phyloP scores from a whole-genome alignment of 2,113 vertebrate genomes.

The Rhinoderma darwinii region DNA sequence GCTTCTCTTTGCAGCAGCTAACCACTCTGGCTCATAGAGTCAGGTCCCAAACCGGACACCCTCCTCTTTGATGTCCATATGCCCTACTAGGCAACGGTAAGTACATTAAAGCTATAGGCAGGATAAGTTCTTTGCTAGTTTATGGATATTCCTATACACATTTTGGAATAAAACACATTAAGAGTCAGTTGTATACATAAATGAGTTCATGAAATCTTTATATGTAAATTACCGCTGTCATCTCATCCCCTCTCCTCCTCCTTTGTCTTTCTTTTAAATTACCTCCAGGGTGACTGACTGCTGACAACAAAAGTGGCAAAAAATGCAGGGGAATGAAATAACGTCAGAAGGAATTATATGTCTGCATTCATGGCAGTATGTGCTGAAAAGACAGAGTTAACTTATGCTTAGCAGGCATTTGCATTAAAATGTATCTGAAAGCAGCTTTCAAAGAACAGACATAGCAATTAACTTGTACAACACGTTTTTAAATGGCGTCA shows the following conservation, averaged over 20 bases:
- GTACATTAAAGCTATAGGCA: not conserved
- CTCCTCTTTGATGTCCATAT: not conserved
- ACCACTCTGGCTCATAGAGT: not conserved
- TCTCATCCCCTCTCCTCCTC: not conserved
- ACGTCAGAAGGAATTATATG: conserved; percentile 35
- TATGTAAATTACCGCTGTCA: conserved; percentile 42
- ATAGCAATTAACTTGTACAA: conserved; percentile 54
- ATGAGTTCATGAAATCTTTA: conserved; percentile 12
- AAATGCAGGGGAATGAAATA: conserved; percentile 40
- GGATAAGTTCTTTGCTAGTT: no score
- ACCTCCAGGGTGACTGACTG: conserved; percentile 47
- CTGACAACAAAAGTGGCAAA: conserved; percentile 44
- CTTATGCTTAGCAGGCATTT: conserved; percentile 49
- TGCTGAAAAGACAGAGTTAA: conserved; percentile 44
- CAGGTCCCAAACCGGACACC: not conserved
- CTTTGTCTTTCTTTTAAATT: conserved; percentile 11
- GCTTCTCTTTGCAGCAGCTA: not conserved
- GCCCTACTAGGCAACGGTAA: not conserved
- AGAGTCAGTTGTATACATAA: not conserved
- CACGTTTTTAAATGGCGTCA: conserved; percentile 44
- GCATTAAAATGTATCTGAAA: conserved; percentile 53
- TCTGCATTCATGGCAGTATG: conserved; percentile 18
- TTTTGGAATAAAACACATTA: not conserved
- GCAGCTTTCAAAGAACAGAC: conserved; percentile 39
- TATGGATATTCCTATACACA: not conserved